Base-by-base conservation (phyloP, 2,113 vertebrate species). In the Excalfactoria chinensis region DNA sequence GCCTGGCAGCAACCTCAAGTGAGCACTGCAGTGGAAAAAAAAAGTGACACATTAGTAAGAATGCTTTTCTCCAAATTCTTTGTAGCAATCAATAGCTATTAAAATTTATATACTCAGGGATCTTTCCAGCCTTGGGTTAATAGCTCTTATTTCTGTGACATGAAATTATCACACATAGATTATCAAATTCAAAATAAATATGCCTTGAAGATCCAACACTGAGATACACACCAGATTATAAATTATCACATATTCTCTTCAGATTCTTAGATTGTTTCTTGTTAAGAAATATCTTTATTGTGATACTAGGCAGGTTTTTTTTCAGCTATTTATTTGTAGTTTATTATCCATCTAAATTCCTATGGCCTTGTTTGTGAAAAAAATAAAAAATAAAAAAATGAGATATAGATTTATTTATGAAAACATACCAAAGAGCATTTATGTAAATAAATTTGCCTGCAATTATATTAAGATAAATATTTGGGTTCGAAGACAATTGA, bases 401-500 rank as follows among this genome's bases (percentile, higher is more conserved):
- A 90, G 41, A 75, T 43, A 79, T 11, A 72, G 69, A 82, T 72
- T 81, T 88, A 74, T 71, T 90, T 74, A 0, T n/a, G 74, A 56
- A 41, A 86, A 26, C 3, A 37, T 49, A 90, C 69, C 35, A 84
- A 28, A 44, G 34, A 86, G 10, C 48, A 73, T 71, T 82, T 79
- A 68, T 49, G 41, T 78, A 84, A 92, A 90, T 75, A 93, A 79
- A 69, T 51, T 64, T 1, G 78, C 62, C n/a, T 49, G 71, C 48
- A 75, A 72, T 60, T 43, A 66, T 72, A 84, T 12, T 75, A 90
- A 80, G 35, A 90, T 66, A 96, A 95, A 94, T 94, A 94, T 75
- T 95, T 93, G 63, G 80, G 49, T 87, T 93, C 66, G 25, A 82
- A 79, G 44, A 89, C 81, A 96, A 96, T 90, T 90, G 62, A 51